phyloP scores from a whole-genome alignment of 2,113 vertebrate genomes.

The Montifringilla adamsi region DNA sequence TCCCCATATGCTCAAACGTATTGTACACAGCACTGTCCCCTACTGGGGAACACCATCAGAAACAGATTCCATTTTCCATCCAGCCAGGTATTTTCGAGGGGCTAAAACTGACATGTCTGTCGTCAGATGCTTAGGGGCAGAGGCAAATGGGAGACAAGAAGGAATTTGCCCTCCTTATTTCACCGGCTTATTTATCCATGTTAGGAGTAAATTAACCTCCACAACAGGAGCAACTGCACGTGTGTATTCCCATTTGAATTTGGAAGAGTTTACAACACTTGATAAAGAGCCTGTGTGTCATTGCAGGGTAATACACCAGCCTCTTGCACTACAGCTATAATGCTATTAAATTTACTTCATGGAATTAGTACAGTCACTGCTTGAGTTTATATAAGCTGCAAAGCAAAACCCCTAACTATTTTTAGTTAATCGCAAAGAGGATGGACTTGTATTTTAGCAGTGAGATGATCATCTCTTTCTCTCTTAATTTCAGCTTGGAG shows the following conservation, averaged over 20 bases:
- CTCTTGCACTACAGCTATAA: constrained; percentile 19
- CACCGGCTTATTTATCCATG: background rate
- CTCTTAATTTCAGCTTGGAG: constrained; percentile 17
- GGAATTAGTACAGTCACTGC: constrained; percentile 59
- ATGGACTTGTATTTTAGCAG: constrained; percentile 60
- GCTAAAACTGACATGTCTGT: background rate
- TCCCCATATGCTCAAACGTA: constrained; percentile 61
- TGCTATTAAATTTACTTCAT: constrained; percentile 64
- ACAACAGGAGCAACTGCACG: background rate
- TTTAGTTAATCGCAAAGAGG: constrained; percentile 65
- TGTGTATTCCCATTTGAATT: background rate
- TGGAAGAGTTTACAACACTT: background rate
- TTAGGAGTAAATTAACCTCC: background rate
- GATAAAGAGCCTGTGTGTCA: background rate
- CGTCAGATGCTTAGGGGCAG: background rate
- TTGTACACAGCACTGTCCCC: constrained; percentile 63
- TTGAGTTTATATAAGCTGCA: constrained; percentile 60
- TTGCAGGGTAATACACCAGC: background rate
- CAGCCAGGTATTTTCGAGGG: constrained; percentile 8
- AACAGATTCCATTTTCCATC: background rate
- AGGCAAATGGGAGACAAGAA: background rate
- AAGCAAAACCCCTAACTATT: constrained; percentile 62
- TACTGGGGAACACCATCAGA: constrained; percentile 33
- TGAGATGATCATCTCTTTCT: constrained; percentile 13
- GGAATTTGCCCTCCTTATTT: background rate